Evolutionary conservation across 1,140 invertebrate species (phyloP).

Genomic region (Macrocentrus cingulum): DNA sequence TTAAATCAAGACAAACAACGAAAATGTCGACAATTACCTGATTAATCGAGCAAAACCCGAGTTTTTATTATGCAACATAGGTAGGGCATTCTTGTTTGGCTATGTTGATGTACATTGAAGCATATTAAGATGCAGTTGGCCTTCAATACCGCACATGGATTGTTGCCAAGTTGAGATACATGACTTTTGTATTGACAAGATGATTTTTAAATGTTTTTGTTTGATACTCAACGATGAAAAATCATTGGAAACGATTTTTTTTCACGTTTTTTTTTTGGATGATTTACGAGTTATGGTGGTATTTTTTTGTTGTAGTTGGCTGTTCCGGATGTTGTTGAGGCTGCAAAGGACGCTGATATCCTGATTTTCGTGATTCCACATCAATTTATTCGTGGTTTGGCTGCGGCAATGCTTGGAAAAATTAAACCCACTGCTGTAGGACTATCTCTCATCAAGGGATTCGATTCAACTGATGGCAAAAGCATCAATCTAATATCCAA

Average conservation of each 20-base stretch:
- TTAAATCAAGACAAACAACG: too few species aligned
- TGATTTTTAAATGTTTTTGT: too few species aligned
- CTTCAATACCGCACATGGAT: constrained; percentile 10
- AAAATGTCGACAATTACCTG: too few species aligned
- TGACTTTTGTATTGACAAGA: too few species aligned
- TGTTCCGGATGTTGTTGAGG: constrained; percentile 74
- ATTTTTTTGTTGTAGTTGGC: constrained; percentile 73
- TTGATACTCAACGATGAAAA: too few species aligned
- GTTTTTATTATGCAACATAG: constrained; percentile 67
- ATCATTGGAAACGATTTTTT: too few species aligned
- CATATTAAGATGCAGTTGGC: constrained; percentile 21
- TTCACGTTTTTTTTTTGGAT: too few species aligned
- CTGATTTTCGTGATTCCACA: constrained; percentile 85
- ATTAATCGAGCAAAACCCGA: too few species aligned
- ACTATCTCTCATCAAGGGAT: constrained; percentile 81
- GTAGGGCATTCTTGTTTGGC: background rate
- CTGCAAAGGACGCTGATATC: constrained; percentile 76
- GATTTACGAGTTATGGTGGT: too few species aligned
- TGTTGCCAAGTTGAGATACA: constrained; percentile 3
- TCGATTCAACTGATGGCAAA: constrained; percentile 65
- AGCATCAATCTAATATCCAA: constrained; percentile 76
- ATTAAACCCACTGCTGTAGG: constrained; percentile 72
- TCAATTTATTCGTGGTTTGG: constrained; percentile 75
- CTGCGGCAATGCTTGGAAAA: constrained; percentile 66
- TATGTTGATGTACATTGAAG: constrained; percentile 16